Conservation (phyloP, 2,888 invertebrate genomes). For the Germaria angustata region DNA sequence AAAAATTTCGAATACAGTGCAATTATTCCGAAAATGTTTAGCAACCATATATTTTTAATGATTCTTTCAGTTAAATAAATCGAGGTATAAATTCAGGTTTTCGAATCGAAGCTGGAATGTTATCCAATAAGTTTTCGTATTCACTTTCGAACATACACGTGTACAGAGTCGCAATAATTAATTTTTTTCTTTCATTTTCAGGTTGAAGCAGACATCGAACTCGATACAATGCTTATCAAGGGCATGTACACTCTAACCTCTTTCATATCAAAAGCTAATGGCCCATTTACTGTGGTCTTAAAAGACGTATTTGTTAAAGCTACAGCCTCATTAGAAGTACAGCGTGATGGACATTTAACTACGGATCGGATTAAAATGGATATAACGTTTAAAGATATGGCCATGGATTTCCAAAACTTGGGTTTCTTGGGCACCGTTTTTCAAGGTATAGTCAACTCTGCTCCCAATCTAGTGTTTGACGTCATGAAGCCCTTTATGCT, state of each 20-base stretch:
- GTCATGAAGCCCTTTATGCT: slow-evolving; percentile 92
- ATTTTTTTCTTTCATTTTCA: slow-evolving; percentile 79
- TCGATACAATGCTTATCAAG: slow-evolving; percentile 85
- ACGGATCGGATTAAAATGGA: slow-evolving; percentile 90
- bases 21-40: too few species aligned
- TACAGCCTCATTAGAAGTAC: slow-evolving; percentile 86
- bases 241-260: slow-evolving; percentile 89
- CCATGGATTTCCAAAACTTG: slow-evolving; percentile 90
- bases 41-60: too few species aligned
- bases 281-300: slow-evolving; percentile 89
- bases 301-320: slow-evolving; percentile 86
- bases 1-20: too few species aligned
- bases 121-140: too few species aligned
- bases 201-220: slow-evolving; percentile 86
- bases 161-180: too few species aligned
- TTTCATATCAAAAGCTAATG: slow-evolving; percentile 86
- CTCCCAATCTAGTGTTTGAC: slow-evolving; percentile 91
- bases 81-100: too few species aligned
- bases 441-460: slow-evolving; percentile 89
- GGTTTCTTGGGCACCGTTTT: slow-evolving; percentile 86
- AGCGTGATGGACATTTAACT: slow-evolving; percentile 87
- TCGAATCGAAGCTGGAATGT: too few species aligned
- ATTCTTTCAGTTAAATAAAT: too few species aligned
- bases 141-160: too few species aligned
- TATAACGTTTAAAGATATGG: slow-evolving; percentile 86